phyloP scores from a whole-genome alignment of 1,140 invertebrate species.

The Muscidifurax raptorellus region DNA sequence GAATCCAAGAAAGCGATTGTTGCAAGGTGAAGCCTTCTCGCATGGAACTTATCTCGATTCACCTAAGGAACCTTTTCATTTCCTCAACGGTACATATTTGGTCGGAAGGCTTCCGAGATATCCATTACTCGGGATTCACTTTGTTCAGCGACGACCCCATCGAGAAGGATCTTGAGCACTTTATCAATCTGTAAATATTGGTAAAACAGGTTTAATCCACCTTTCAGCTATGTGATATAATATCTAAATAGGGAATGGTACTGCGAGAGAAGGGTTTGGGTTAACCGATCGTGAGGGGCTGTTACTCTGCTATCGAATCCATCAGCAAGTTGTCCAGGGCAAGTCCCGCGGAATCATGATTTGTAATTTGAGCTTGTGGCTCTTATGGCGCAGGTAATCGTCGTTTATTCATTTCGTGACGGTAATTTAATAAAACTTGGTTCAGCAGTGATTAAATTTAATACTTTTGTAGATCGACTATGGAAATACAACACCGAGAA shows the following conservation, averaged over 20 bases:
- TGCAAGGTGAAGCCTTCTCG: slow-evolving; percentile 93
- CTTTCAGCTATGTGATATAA: slow-evolving; percentile 92
- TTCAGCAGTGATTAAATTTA: neutral
- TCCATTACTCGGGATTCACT: slow-evolving; percentile 89
- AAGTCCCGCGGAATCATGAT: slow-evolving; percentile 91
- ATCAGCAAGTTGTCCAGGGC: slow-evolving; percentile 89
- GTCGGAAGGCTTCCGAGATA: slow-evolving; percentile 95
- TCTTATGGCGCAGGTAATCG: slow-evolving; percentile 90
- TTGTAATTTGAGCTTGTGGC: slow-evolving; percentile 92
- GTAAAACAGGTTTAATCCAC: slow-evolving; percentile 36
- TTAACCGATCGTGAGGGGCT: slow-evolving; percentile 94
- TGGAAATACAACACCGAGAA: slow-evolving; percentile 82
- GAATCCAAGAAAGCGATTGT: slow-evolving; percentile 90
- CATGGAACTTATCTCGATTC: slow-evolving; percentile 97
- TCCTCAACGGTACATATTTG: slow-evolving; percentile 94
- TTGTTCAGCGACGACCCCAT: slow-evolving; percentile 96
- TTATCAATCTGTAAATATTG: slow-evolving; percentile 81
- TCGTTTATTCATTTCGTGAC: neutral
- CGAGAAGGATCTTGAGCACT: slow-evolving; percentile 93
- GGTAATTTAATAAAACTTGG: neutral
- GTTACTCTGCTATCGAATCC: slow-evolving; percentile 93
- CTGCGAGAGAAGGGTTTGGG: slow-evolving; percentile 92
- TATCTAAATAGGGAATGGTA: slow-evolving; percentile 97
- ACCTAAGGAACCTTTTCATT: slow-evolving; percentile 96
- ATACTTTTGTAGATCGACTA: slow-evolving; percentile 79